Evolutionary conservation across 2,888 invertebrate genomes (phyloP), one percentile per base, ranked within the genome.

Genomic region (Adelphocoris suturalis): DNA sequence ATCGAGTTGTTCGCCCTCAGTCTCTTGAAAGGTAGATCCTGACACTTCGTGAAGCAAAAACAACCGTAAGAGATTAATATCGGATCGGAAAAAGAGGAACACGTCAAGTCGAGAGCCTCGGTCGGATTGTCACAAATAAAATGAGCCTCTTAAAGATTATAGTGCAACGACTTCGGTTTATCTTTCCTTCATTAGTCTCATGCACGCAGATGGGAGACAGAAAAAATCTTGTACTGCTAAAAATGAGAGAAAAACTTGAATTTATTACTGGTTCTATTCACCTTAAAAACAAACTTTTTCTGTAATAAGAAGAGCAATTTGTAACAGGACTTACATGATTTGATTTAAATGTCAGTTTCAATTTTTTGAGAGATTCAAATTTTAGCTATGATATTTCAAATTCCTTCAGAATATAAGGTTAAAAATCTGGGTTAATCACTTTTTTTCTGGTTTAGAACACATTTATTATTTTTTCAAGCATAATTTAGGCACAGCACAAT

Each of bases 71-170:
- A 68, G 68, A 68, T 68, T 68, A 68, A 68, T 68, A 68, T 68
- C 68, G 68, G 68, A 68, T 23, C 68, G 23, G 68, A 23, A 68
- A 68, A 68, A 68, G 68, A 68, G 23, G 68, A 68, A 68, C 68
- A 68, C 68, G 68, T 68, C 68, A 68, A 68, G 68, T 68, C 27
- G 68, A 68, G 68, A 23, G 68, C 23, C 68, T 19, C 68, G 68
- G 68, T 68, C 68, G 78, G 78, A 78, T 78, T 78, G 78, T 78
- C 46, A 78, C 37, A 47, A 78, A 78, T 37, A 78, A 46, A 78
- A 78, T 78, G 78, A 78, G 78, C 78, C 78, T 37, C 68, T 78
- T 47, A 47, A 78, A 46, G 78, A 78, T 78, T 78, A 78, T 78
- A 7, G 78, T 46, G 78, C 78, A 78, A 46, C 46, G 78, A 78